These are phyloP conservation scores for Cheiracanthium punctorium DNA, from an alignment of 2,888 invertebrate species.

Conservation along the genomic window DNA sequence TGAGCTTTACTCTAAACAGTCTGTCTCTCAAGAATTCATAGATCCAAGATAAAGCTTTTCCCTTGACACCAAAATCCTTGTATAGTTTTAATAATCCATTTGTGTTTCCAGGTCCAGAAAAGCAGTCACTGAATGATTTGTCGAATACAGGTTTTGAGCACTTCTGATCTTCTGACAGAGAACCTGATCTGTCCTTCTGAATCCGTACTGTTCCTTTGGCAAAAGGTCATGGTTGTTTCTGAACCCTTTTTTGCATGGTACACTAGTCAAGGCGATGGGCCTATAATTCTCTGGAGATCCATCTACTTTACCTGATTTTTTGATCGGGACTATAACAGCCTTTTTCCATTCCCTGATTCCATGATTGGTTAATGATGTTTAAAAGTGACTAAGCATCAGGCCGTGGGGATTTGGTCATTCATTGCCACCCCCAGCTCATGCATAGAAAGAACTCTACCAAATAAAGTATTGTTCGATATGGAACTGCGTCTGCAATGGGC, in stretches of 20 bases:
- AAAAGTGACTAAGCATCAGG: no score
- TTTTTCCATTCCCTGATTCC: not conserved
- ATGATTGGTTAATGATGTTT: no score
- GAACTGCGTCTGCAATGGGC: no score
- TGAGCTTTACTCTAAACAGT: not conserved
- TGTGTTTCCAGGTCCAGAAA: not conserved
- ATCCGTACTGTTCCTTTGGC: conserved; percentile 9
- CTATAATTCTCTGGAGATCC: no score
- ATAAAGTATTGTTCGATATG: no score
- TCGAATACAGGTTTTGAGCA: not conserved
- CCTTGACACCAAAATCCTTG: not conserved
- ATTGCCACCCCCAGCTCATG: not conserved
- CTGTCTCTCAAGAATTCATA: no score
- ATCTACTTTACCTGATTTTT: no score
- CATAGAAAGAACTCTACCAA: not conserved
- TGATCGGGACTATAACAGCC: no score
- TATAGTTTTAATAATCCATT: conserved; percentile 9
- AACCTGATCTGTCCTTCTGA: conserved; percentile 5
- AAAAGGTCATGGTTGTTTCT: no score
- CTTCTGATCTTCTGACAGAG: conserved; percentile 4
- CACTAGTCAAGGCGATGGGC: no score
- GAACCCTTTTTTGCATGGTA: no score
- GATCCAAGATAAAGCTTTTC: not conserved
- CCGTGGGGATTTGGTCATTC: not conserved
- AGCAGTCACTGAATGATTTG: not conserved